These are phyloP conservation scores for Hetaerina titia DNA, from an alignment of 2,888 invertebrate species.

Conservation along the genomic window DNA sequence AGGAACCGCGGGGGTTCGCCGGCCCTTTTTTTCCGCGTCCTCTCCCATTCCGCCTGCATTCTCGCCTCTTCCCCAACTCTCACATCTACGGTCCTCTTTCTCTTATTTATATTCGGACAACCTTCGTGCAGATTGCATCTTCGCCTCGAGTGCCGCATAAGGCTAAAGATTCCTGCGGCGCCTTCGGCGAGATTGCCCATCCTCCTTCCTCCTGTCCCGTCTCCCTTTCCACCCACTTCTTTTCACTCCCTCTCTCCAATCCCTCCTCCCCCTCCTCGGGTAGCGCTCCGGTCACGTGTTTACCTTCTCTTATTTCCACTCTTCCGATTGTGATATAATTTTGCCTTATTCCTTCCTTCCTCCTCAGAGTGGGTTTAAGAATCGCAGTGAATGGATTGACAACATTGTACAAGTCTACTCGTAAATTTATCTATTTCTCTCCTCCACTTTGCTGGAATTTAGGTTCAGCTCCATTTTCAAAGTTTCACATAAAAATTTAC, in stretches of 20 bases:
- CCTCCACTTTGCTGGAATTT: no score
- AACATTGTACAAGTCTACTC: no score
- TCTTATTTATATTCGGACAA: not conserved
- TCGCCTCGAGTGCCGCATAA: conserved; percentile 27
- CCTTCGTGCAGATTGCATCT: conserved; percentile 38
- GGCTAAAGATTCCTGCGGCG: not conserved
- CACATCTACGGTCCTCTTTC: not conserved
- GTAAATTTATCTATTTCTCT: no score
- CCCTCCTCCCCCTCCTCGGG: not conserved
- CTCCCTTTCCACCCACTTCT: not conserved
- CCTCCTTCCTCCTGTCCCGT: not conserved
- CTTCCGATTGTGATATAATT: not conserved
- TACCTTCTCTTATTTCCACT: not conserved
- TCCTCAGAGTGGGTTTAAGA: no score
- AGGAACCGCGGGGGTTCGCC: not conserved
- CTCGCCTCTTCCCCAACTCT: not conserved
- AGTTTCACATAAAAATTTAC: no score
- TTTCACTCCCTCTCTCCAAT: not conserved
- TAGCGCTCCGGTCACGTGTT: not conserved
- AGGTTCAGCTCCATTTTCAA: no score
- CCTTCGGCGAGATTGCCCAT: not conserved
- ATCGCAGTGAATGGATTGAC: no score
- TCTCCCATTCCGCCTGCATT: not conserved
- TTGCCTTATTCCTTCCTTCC: no score
- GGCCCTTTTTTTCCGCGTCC: no score